phyloP scores from a whole-genome alignment of 30 jellyfish, hydroid and myxozoan genomes.

The Aurelia sp. region DNA sequence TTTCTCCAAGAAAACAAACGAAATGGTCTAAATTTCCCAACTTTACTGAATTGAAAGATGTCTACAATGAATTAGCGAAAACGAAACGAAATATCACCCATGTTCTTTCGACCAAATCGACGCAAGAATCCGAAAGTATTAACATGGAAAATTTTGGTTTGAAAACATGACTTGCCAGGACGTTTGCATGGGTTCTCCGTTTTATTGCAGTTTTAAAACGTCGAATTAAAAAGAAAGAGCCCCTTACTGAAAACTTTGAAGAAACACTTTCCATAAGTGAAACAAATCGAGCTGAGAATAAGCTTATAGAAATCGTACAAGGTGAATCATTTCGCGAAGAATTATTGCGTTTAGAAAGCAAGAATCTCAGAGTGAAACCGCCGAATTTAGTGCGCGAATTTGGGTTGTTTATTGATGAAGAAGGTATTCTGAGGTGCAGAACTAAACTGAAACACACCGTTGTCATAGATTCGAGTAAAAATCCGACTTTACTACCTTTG shows the following conservation, averaged over 20 bases:
- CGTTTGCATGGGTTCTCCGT: too few species aligned
- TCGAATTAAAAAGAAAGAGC: neutral
- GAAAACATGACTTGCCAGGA: too few species aligned
- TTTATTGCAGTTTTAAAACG: too few species aligned
- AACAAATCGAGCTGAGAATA: constrained; percentile 4
- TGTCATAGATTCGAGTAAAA: constrained; percentile 6
- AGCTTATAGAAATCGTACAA: constrained; percentile 16
- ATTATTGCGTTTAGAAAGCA: constrained; percentile 1
- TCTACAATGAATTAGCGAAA: too few species aligned
- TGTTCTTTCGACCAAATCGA: too few species aligned
- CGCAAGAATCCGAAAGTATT: too few species aligned
- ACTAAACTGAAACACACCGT: constrained; percentile 11
- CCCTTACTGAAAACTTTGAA: neutral
- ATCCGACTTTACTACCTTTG: neutral
- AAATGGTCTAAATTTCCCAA: too few species aligned
- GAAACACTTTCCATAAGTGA: constrained; percentile 3
- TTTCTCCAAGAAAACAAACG: too few species aligned
- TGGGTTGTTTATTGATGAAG: constrained; percentile 19
- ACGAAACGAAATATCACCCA: too few species aligned
- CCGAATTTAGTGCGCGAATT: constrained; percentile 22
- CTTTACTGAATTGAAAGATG: too few species aligned
- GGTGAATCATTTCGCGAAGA: neutral
- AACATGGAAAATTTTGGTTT: too few species aligned
- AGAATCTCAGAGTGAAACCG: constrained; percentile 10
- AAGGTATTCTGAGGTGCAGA: constrained; percentile 8